Percentiles rank a stretch among this genome's conserved stretches.
Conservation (phyloP, 1,140 invertebrate species). For the Heliconius himera region DNA sequence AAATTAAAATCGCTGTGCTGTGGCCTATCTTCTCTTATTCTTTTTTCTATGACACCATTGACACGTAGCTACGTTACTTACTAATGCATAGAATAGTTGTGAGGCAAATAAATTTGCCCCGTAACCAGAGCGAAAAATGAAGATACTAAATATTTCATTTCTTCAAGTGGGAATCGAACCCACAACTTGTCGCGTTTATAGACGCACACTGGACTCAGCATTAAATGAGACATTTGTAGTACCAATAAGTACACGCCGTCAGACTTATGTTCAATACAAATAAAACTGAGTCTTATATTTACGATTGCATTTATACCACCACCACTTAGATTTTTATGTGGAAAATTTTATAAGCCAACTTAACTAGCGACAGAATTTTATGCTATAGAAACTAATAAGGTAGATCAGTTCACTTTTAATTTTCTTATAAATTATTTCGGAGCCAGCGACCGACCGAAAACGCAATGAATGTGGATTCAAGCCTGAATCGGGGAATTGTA, state of each 20-base stretch:
- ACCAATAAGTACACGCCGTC: neutral
- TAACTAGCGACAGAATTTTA: neutral
- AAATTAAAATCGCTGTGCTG: too few species aligned
- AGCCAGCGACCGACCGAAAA: neutral
- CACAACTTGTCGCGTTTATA: too few species aligned
- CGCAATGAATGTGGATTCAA: neutral
- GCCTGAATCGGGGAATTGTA: neutral
- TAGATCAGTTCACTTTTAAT: neutral
- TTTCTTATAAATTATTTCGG: neutral
- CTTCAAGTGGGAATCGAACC: too few species aligned
- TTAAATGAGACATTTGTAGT: neutral
- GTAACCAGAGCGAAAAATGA: too few species aligned
- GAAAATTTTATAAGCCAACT: neutral
- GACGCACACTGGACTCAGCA: too few species aligned
- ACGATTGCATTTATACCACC: neutral
- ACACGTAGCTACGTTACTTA: too few species aligned
- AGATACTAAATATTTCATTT: too few species aligned
- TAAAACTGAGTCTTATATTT: neutral
- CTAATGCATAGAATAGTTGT: too few species aligned
- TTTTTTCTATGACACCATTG: too few species aligned
- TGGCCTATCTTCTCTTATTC: too few species aligned
- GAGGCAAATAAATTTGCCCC: too few species aligned
- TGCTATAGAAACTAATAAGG: neutral
- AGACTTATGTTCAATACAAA: conserved; percentile 1
- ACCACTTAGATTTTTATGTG: conserved; percentile 8